phyloP scores from a whole-genome alignment of 2,113 vertebrate species.

The Spea bombifrons region DNA sequence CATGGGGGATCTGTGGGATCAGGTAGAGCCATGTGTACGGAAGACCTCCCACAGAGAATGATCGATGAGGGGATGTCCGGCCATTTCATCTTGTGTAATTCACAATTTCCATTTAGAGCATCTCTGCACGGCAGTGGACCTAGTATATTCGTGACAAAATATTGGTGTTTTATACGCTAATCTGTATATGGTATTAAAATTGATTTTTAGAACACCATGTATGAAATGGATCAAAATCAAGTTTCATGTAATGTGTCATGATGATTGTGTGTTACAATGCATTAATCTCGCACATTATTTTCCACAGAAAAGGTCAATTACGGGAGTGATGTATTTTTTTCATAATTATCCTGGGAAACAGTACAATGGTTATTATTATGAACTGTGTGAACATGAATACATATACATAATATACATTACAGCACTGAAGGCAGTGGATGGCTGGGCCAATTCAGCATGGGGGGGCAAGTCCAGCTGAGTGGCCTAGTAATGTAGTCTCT shows the following conservation, averaged over 20 bases:
- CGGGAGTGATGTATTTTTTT: too few relatives aligned
- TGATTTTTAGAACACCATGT: background rate
- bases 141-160: constrained; percentile 17
- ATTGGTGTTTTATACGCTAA: background rate
- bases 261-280: background rate
- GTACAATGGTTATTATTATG: too few relatives aligned
- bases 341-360: too few relatives aligned
- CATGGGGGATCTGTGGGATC: constrained; percentile 29
- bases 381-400: too few relatives aligned
- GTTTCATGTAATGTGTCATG: background rate
- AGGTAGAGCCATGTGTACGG: constrained; percentile 32
- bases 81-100: constrained; percentile 15
- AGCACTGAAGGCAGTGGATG: too few relatives aligned
- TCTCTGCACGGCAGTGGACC: constrained; percentile 20
- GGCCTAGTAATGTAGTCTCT: too few relatives aligned
- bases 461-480: too few relatives aligned
- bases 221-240: background rate
- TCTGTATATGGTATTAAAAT: background rate
- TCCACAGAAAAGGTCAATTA: background rate
- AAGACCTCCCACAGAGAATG: constrained; percentile 40
- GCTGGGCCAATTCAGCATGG: too few relatives aligned
- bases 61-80: constrained; percentile 36
- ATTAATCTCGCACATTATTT: background rate
- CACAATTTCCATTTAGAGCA: constrained; percentile 32
- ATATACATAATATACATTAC: too few relatives aligned